Evolutionary conservation across 2,888 invertebrate genomes (phyloP).

Genomic region (Yponomeuta sedellus): DNA sequence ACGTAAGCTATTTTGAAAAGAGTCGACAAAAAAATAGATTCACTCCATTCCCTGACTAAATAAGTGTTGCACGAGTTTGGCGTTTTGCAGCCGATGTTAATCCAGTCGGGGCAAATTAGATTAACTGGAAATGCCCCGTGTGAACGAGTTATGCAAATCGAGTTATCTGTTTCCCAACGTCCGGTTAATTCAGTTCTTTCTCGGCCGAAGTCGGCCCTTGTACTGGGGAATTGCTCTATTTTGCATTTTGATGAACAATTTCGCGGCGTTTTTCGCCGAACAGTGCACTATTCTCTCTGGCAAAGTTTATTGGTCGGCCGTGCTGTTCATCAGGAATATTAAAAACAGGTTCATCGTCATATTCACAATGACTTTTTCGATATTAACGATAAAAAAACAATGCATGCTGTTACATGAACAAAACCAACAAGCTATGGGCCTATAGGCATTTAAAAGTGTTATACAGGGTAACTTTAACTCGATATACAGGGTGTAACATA

Average conservation of each 20-base stretch:
- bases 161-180: conserved; percentile 68
- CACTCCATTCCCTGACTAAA: background rate
- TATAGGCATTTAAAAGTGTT: no score
- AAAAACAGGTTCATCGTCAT: no score
- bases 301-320: background rate
- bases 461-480: no score
- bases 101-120: conserved; percentile 56
- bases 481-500: no score
- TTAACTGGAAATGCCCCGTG: conserved; percentile 50
- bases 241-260: conserved; percentile 71
- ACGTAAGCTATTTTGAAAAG: background rate
- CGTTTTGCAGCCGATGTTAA: conserved; percentile 34
- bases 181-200: conserved; percentile 69
- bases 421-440: no score
- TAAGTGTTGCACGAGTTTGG: conserved; percentile 27
- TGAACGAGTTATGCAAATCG: conserved; percentile 70
- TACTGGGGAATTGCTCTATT: conserved; percentile 55
- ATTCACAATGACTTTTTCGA: no score
- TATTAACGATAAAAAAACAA: no score
- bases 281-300: conserved; percentile 1
- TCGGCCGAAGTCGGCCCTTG: conserved; percentile 31
- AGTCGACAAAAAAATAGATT: background rate
- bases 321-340: background rate
- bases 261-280: conserved; percentile 23
- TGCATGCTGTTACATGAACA: no score